phyloP scores from a whole-genome alignment of 2,113 vertebrate species.

The Pheucticus melanocephalus region DNA sequence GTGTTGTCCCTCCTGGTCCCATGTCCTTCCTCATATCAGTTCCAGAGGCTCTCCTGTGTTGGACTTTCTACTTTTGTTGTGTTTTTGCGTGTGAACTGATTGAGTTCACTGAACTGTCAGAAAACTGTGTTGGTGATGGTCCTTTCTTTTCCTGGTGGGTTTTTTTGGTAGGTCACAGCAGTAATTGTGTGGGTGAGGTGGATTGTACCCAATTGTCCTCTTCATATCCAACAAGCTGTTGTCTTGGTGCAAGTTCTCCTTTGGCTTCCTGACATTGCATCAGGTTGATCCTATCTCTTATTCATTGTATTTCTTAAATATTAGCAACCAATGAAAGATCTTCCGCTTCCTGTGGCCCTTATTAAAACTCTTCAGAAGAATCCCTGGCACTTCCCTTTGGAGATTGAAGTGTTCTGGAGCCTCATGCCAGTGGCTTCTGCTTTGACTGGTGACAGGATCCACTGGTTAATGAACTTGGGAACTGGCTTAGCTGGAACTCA shows the following conservation, averaged over 20 bases:
- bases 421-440: constrained; percentile 53
- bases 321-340: constrained; percentile 14
- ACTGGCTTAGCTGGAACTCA: constrained; percentile 31
- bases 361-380: constrained; percentile 37
- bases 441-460: constrained; percentile 21
- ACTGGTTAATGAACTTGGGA: constrained; percentile 6
- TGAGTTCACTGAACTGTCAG: not conserved
- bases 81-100: not conserved
- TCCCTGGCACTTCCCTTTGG: constrained; percentile 61
- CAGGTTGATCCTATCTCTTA: constrained; percentile 11
- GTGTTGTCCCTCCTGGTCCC: not conserved
- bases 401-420: not conserved
- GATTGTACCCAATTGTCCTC: fast-evolving
- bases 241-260: not conserved
- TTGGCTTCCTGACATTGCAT: not conserved
- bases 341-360: constrained; percentile 23
- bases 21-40: not conserved
- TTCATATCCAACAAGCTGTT: not conserved
- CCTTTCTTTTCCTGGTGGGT: not conserved
- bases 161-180: not conserved
- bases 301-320: not conserved
- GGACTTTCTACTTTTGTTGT: not conserved
- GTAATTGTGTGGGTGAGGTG: not conserved
- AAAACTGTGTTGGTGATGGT: not conserved
- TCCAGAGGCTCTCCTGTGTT: not conserved